Percentiles rank a stretch among this genome's conserved stretches.
Conservation (phyloP, 2,113 vertebrate species). For the Tauraco erythrolophus region DNA sequence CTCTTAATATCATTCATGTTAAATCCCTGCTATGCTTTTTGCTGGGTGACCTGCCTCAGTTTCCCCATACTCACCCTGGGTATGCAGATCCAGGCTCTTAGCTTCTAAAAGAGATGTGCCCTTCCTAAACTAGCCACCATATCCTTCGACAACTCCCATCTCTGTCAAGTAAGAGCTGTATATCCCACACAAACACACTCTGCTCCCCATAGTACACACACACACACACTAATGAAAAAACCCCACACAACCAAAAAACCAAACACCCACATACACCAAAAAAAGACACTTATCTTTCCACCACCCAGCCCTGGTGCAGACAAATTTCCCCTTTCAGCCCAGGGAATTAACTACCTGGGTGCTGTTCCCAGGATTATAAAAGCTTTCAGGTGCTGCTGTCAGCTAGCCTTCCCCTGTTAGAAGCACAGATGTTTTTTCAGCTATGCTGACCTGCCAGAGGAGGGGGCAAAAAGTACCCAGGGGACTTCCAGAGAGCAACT, state of each 20-base stretch:
- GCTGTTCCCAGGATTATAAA: neutral
- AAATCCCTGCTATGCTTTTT: neutral
- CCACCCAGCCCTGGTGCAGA: neutral
- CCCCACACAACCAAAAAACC: accelerated
- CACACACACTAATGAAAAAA: neutral
- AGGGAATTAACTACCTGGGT: neutral
- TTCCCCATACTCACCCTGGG: neutral
- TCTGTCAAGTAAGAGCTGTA: neutral
- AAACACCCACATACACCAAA: too few species aligned
- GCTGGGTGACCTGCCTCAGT: neutral
- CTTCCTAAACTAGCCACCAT: neutral
- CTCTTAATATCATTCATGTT: neutral
- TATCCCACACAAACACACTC: neutral
- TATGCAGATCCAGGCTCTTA: neutral
- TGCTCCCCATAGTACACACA: neutral
- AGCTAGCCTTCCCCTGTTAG: neutral
- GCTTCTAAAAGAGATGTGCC: neutral
- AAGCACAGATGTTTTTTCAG: neutral
- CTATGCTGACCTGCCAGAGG: neutral
- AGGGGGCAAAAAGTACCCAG: neutral
- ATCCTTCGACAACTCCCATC: neutral
- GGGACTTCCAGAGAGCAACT: neutral
- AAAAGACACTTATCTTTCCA: neutral
- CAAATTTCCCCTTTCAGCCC: neutral
- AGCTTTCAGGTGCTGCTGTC: neutral